These are phyloP conservation scores for Maniola jurtina DNA, from an alignment of 1,140 invertebrate genomes.

Conservation along the genomic window DNA sequence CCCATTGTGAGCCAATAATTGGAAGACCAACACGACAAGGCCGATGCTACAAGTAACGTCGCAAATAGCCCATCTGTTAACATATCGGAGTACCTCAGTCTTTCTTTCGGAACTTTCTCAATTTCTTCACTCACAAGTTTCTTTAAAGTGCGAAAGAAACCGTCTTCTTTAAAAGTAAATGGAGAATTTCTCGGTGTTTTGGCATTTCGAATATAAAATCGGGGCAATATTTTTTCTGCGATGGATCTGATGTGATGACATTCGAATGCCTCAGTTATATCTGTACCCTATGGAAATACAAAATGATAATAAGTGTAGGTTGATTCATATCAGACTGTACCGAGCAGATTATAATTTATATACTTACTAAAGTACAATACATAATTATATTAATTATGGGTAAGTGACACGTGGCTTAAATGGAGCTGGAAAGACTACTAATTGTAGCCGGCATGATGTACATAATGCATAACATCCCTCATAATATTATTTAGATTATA, in stretches of 20 bases:
- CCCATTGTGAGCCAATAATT: conserved; percentile 46
- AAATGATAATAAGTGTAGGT: too few species aligned
- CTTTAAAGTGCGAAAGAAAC: conserved; percentile 85
- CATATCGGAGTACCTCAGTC: conserved; percentile 37
- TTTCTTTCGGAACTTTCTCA: conserved; percentile 53
- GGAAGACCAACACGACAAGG: conserved; percentile 47
- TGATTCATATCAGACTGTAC: too few species aligned
- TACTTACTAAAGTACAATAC: too few species aligned
- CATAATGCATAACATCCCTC: too few species aligned
- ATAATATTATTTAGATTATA: too few species aligned
- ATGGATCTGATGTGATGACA: conserved; percentile 79
- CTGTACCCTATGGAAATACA: conserved; percentile 78
- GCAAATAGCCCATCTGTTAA: conserved; percentile 57
- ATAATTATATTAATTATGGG: too few species aligned
- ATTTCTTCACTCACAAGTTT: conserved; percentile 78
- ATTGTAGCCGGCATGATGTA: too few species aligned
- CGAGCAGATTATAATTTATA: too few species aligned
- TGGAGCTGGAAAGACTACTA: too few species aligned
- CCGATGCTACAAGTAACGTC: conserved; percentile 42
- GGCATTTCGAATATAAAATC: conserved; percentile 81
- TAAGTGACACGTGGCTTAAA: too few species aligned
- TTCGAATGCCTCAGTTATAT: conserved; percentile 88
- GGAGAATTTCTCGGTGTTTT: conserved; percentile 79
- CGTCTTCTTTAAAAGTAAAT: conserved; percentile 83
- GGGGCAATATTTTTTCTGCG: conserved; percentile 78